Conservation (phyloP, 2,888 invertebrate species). For the Timema cristinae region DNA sequence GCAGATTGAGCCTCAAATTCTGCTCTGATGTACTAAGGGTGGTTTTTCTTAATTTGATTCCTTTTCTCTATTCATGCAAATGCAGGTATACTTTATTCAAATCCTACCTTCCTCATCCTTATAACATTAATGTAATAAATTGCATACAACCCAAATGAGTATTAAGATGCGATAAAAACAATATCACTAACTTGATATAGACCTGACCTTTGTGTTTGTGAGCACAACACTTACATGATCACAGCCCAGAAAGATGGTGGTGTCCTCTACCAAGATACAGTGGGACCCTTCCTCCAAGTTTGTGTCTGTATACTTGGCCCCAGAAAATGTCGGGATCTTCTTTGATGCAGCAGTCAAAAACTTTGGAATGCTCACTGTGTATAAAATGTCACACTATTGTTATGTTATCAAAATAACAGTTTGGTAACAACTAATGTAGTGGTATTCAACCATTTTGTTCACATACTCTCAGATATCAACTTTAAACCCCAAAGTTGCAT, state of each 20-base stretch:
- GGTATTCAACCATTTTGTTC: too few relatives aligned
- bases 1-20: too few relatives aligned
- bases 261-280: conserved; percentile 52
- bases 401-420: too few relatives aligned
- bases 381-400: conserved; percentile 19
- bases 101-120: background rate
- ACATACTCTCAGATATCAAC: too few relatives aligned
- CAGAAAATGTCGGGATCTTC: conserved; percentile 68
- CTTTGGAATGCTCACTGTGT: conserved; percentile 67
- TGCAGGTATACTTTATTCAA: background rate
- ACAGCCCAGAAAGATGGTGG: conserved; percentile 56
- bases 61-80: background rate
- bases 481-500: too few relatives aligned
- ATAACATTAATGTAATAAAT: too few relatives aligned
- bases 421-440: background rate
- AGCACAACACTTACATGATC: conserved; percentile 54
- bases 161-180: too few relatives aligned
- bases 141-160: too few relatives aligned
- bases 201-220: too few relatives aligned
- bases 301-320: conserved; percentile 77
- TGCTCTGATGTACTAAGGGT: too few relatives aligned
- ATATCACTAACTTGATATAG: too few relatives aligned
- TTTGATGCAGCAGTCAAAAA: conserved; percentile 60
- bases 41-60: too few relatives aligned
- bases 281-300: conserved; percentile 64